These are phyloP conservation scores for Thymelicus lineola DNA, from an alignment of 2,888 invertebrate genomes.

Conservation along the genomic window DNA sequence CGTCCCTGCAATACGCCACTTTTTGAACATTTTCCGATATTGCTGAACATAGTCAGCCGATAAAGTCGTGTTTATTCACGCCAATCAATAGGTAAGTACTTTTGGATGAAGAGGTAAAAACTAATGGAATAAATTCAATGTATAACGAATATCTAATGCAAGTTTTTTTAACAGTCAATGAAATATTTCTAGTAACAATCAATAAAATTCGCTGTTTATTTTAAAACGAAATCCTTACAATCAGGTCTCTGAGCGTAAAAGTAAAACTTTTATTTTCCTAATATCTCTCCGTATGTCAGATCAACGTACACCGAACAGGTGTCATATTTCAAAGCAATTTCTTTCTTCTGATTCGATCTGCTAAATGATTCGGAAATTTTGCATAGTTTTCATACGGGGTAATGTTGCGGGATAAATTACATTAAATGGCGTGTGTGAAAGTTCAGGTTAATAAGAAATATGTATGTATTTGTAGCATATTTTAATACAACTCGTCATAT, in stretches of 20 bases:
- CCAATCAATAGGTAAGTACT: no score
- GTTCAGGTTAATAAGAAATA: conserved; percentile 4
- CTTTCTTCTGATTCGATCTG: conserved; percentile 23
- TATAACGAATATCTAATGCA: no score
- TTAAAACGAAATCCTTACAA: no score
- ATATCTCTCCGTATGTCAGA: neutral
- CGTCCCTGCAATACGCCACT: no score
- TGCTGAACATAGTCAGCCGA: neutral
- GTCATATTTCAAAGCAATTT: conserved; percentile 24
- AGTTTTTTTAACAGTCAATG: no score
- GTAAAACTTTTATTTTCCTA: neutral
- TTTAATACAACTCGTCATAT: neutral
- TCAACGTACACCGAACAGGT: neutral
- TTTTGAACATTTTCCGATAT: neutral
- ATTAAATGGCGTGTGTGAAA: conserved; percentile 29
- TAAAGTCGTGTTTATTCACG: neutral
- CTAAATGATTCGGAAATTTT: conserved; percentile 30
- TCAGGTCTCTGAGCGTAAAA: no score
- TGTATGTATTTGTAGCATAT: neutral
- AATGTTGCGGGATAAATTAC: conserved; percentile 25
- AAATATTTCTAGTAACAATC: no score
- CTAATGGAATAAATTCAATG: no score
- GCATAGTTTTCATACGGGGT: conserved; percentile 22
- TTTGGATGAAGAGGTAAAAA: no score
- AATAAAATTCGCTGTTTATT: no score